Percentiles rank a stretch among this genome's conserved stretches.
These are phyloP conservation scores for Momotus momota DNA, from an alignment of 2,797 vertebrate species.

Conservation along the genomic window DNA sequence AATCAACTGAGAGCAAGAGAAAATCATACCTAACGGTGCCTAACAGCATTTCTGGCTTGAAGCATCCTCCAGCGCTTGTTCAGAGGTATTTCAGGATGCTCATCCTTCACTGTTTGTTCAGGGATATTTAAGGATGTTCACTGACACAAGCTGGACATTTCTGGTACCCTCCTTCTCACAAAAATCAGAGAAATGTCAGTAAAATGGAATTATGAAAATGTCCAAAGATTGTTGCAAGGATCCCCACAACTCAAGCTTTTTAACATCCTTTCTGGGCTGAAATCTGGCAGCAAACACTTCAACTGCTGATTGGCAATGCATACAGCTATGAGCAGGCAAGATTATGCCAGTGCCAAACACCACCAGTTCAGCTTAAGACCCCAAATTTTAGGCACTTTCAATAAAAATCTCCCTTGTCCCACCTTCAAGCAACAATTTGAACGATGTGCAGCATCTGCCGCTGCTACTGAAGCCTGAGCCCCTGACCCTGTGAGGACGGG, in stretches of 20 bases:
- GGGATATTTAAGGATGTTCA: neutral
- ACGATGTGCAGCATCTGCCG: neutral
- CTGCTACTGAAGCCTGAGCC: neutral
- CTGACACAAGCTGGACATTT: accelerated
- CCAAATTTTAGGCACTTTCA: neutral
- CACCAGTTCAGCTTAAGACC: neutral
- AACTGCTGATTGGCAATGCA: neutral
- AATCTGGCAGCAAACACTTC: neutral
- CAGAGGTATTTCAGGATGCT: neutral
- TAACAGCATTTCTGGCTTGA: neutral
- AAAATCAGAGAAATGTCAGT: neutral
- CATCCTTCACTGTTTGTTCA: neutral
- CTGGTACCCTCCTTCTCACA: neutral
- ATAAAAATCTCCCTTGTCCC: neutral
- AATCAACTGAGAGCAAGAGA: neutral
- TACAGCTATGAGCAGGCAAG: neutral
- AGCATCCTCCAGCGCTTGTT: neutral
- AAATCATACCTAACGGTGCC: neutral
- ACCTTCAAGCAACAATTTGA: neutral
- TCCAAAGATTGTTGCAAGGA: neutral
- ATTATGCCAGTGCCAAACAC: neutral
- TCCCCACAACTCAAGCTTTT: neutral
- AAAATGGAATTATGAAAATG: neutral
- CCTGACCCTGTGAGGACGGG: neutral
- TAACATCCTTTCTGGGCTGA: neutral